A percentile compares a stretch with the other conserved stretches of the same genome.
Conservation (phyloP, 2,113 vertebrate species). For the Elachura formosa region DNA sequence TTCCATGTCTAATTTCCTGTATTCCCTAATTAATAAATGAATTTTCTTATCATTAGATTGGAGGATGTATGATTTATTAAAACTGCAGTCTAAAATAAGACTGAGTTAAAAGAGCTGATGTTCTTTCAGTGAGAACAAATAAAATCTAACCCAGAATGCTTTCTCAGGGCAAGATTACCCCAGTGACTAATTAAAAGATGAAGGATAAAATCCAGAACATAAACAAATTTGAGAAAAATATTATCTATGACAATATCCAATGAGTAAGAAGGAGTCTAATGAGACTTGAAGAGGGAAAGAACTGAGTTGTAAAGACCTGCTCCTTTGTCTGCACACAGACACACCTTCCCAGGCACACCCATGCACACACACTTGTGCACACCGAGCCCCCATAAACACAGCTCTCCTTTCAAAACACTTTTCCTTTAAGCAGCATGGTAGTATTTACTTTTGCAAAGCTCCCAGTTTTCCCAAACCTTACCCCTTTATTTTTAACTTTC, state of each 20-base stretch:
- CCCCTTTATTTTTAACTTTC: not conserved
- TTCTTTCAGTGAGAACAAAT: not conserved
- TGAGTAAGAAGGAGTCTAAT: not conserved
- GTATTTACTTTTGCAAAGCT: not conserved
- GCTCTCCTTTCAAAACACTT: not conserved
- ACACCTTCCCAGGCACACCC: accelerated
- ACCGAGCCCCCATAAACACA: not conserved
- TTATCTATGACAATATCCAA: not conserved
- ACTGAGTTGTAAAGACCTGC: not conserved
- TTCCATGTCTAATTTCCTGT: not conserved
- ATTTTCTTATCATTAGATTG: not conserved
- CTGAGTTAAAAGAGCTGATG: not conserved
- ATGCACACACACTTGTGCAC: accelerated
- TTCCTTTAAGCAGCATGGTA: not conserved
- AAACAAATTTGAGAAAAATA: not conserved
- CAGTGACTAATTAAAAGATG: not conserved
- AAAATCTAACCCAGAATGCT: not conserved
- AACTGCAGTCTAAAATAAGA: not conserved
- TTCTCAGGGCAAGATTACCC: not conserved
- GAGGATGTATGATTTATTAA: not conserved
- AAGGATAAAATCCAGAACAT: not conserved
- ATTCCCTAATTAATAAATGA: not conserved
- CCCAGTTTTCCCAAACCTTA: not conserved
- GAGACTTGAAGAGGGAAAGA: not conserved
- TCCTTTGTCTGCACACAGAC: not conserved